A percentile compares a stretch with the other conserved stretches of the same genome.
Conservation (phyloP, 2,797 vertebrate species). For the Helostoma temminkii region DNA sequence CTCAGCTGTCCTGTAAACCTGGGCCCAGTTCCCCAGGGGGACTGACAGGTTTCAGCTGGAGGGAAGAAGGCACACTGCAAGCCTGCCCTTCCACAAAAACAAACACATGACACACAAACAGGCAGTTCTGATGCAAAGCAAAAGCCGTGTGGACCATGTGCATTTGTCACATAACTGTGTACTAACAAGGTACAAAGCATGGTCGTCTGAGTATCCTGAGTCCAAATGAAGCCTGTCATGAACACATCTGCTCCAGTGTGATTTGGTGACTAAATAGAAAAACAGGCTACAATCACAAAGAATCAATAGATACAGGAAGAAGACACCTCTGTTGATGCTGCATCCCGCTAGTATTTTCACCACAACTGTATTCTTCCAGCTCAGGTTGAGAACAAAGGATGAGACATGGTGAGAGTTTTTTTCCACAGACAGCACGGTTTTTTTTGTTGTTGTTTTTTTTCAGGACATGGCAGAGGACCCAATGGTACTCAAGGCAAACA, state of each 20-base stretch:
- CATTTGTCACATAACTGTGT: slow-evolving; percentile 78
- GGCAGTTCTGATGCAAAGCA: slow-evolving; percentile 65
- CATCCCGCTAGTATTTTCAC: slow-evolving; percentile 63
- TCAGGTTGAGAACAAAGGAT: slow-evolving; percentile 68
- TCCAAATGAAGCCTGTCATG: slow-evolving; percentile 70
- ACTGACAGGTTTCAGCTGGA: slow-evolving; percentile 86
- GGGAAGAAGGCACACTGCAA: slow-evolving; percentile 78
- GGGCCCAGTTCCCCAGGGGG: slow-evolving; percentile 74
- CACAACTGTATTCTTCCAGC: slow-evolving; percentile 66
- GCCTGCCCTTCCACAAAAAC: slow-evolving; percentile 79
- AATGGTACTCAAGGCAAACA: slow-evolving; percentile 75
- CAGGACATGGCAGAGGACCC: slow-evolving; percentile 66
- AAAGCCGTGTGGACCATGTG: slow-evolving; percentile 67
- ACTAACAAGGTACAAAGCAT: slow-evolving; percentile 74
- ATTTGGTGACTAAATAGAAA: slow-evolving; percentile 61
- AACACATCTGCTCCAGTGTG: slow-evolving; percentile 54
- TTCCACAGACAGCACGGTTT: slow-evolving; percentile 40
- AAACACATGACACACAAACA: slow-evolving; percentile 79
- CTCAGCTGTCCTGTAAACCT: slow-evolving; percentile 83
- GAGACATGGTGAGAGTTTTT: slow-evolving; percentile 58
- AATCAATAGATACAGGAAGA: slow-evolving; percentile 68
- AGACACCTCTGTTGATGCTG: slow-evolving; percentile 67
- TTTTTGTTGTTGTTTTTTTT: slow-evolving; percentile 24
- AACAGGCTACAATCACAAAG: slow-evolving; percentile 59
- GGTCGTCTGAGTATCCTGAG: slow-evolving; percentile 53